Evolutionary conservation across 2,888 invertebrate species (phyloP).

Genomic region (Catocala sponsa): DNA sequence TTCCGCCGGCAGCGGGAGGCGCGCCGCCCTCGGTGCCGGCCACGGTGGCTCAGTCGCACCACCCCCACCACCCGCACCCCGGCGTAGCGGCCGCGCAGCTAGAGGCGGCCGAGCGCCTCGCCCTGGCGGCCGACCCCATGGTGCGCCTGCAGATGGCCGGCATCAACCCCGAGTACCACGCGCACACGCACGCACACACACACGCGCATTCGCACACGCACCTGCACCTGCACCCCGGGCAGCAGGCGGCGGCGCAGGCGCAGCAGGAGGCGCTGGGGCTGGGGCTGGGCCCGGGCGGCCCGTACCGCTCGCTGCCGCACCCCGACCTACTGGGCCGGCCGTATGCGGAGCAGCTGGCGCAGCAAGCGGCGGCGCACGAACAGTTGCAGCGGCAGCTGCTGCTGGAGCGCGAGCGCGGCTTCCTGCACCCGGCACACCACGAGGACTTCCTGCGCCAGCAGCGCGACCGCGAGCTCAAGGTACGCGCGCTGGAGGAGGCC

Average conservation of each 20-base stretch:
- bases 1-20: conserved; percentile 89
- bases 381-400: conserved; percentile 95
- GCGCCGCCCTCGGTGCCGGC: conserved; percentile 82
- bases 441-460: conserved; percentile 91
- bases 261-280: conserved; percentile 90
- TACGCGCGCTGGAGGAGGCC: conserved; percentile 95
- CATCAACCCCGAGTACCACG: conserved; percentile 95
- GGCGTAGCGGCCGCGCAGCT: conserved; percentile 89
- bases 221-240: conserved; percentile 93
- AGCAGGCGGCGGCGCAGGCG: conserved; percentile 89
- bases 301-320: conserved; percentile 91
- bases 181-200: conserved; percentile 97
- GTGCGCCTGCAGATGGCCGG: conserved; percentile 97
- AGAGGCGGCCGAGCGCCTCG: conserved; percentile 93
- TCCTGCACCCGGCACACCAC: conserved; percentile 88
- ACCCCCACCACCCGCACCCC: conserved; percentile 87
- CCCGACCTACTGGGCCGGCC: conserved; percentile 94
- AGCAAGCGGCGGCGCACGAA: conserved; percentile 94
- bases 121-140: conserved; percentile 96
- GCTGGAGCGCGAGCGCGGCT: conserved; percentile 93
- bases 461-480: conserved; percentile 95
- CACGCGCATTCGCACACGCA: conserved; percentile 97
- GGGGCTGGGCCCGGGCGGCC: conserved; percentile 76
- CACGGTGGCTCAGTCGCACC: conserved; percentile 87
- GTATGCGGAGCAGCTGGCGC: conserved; percentile 94